These are phyloP conservation scores for Sitophilus oryzae DNA, from an alignment of 1,140 invertebrate genomes.

Conservation along the genomic window DNA sequence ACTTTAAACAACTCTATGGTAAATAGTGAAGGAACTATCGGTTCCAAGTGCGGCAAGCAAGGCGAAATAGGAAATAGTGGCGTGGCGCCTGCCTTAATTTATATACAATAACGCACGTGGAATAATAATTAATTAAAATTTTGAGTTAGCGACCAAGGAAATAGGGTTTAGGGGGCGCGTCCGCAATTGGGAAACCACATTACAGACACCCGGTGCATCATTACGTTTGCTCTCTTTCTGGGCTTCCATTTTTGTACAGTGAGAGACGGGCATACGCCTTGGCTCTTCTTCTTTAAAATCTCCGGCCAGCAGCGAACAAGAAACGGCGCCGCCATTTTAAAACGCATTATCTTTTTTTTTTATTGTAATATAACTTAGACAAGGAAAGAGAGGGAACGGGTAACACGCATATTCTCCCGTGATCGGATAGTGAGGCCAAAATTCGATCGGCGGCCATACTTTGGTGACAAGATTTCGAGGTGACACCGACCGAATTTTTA, in stretches of 20 bases:
- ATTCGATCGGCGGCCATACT: too few species aligned
- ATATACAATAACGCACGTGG: slow-evolving; percentile 26
- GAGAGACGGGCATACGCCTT: slow-evolving; percentile 6
- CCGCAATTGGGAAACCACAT: slow-evolving; percentile 28
- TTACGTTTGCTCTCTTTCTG: slow-evolving; percentile 20
- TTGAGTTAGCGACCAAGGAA: slow-evolving; percentile 23
- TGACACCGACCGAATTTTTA: too few species aligned
- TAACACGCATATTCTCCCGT: too few species aligned
- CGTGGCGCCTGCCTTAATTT: slow-evolving; percentile 7
- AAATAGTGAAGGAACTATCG: too few species aligned
- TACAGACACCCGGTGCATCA: slow-evolving; percentile 26
- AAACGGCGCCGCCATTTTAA: not conserved
- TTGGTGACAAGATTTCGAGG: too few species aligned
- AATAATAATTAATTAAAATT: slow-evolving; percentile 29
- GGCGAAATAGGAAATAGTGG: slow-evolving; percentile 9
- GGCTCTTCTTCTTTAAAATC: slow-evolving; percentile 9
- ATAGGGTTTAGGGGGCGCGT: slow-evolving; percentile 19
- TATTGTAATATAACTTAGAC: not conserved
- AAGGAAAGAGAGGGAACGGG: too few species aligned
- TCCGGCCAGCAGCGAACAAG: not conserved
- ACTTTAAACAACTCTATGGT: too few species aligned
- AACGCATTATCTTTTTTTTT: not conserved
- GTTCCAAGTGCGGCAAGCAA: not conserved
- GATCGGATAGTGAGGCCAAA: too few species aligned
- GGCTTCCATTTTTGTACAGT: slow-evolving; percentile 19